Evolutionary conservation across 2,797 vertebrate species (phyloP), one percentile per base, ranked within the genome.

Genomic region (Synanceia verrucosa): DNA sequence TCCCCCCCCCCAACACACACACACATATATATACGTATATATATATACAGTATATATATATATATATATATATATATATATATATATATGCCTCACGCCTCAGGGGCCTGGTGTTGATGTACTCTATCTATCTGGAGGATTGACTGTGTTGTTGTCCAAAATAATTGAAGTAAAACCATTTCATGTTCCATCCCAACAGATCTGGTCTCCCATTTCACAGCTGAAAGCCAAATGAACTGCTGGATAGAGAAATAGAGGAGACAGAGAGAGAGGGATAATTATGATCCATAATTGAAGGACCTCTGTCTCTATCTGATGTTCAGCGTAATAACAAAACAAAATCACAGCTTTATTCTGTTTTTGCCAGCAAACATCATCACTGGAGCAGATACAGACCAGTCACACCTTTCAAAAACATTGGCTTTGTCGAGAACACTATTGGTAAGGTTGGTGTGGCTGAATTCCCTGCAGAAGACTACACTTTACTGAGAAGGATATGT

Each of bases 141-240:
- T 47, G 31, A 33, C 60, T 64, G n/a, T 65, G 64, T 53, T 76
- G 23, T 53, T 41, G 33, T 57, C 19, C 63, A 28, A 36, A 23
- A 57, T 72, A 57, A 78, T 57, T 58, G 62, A 60, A 12, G 51
- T 57, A 9, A 67, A 67, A 66, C n/a, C 44, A 44, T 64, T 63
- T 60, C 53, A 21, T 60, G 51, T 72, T 66, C 56, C 56, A 56
- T 63, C 51, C 33, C 12, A 57, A 57, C 69, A 58, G 59, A 31
- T 47, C 69, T 50, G 41, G 43, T 21, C 44, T 11, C 18, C 43
- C 48, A 56, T 71, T 68, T 63, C 44, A 67, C 69, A 68, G 63
- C 44, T 72, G 58, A 78, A 33, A 37, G 58, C 51, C 26, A 57
- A 62, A 36, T 53, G 31, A 64, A 58, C 46, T 51, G 44, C 33